A percentile compares a stretch with the other conserved stretches of the same genome.
Conservation (phyloP, 2,113 vertebrate species). For the Gymnocephalus cernua region DNA sequence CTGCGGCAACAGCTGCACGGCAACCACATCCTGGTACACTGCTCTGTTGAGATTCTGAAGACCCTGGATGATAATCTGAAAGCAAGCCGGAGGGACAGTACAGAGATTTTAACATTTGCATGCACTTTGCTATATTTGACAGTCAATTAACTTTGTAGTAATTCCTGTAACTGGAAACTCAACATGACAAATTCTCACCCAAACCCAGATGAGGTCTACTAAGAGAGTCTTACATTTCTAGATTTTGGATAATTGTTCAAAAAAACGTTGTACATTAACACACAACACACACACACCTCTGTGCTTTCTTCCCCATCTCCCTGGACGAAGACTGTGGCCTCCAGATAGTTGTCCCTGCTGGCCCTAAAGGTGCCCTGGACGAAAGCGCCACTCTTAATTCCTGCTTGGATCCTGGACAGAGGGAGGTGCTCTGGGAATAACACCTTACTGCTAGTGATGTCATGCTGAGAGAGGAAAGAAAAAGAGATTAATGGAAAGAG, state of each 20-base stretch:
- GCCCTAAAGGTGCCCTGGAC: conserved; percentile 95
- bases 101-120: neutral
- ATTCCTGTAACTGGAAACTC: neutral
- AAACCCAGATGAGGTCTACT: neutral
- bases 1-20: conserved; percentile 89
- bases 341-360: conserved; percentile 96
- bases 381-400: conserved; percentile 92
- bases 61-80: conserved; percentile 93
- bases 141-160: neutral
- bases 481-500: neutral
- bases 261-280: neutral
- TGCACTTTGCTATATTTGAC: neutral
- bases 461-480: conserved; percentile 83
- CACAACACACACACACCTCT: conserved; percentile 84
- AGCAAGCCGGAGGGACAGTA: neutral
- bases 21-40: conserved; percentile 94
- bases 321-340: conserved; percentile 95
- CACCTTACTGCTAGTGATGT: conserved; percentile 89
- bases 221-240: neutral
- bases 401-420: conserved; percentile 93
- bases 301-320: conserved; percentile 89
- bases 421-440: conserved; percentile 96
- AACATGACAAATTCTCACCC: neutral
- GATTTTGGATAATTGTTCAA: neutral
- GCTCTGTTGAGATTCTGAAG: conserved; percentile 94